Evolutionary conservation across 2,888 invertebrate species (phyloP), one percentile per base, ranked within the genome.

Genomic region (Acleris literana): DNA sequence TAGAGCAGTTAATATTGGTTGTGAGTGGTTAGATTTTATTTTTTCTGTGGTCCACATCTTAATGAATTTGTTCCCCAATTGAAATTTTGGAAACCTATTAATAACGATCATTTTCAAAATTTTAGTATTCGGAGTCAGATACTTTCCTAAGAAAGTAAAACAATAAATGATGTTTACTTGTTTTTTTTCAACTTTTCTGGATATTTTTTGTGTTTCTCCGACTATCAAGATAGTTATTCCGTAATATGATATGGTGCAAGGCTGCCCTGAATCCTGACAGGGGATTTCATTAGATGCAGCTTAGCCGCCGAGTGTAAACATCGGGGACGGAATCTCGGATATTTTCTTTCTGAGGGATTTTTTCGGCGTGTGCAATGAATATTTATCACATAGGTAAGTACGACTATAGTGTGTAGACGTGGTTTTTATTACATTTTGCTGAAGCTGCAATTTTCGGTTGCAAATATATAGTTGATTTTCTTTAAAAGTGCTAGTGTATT

Each of bases 201-300:
- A 33, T 9, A 33, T 33, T 9, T 33, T 33, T 9, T 25, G 33
- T 20, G 6, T 18, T 58, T 59, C 25, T 16, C 7, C 53, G 64
- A 70, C 71, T 77, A 84, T 79, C 85, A 89, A 88, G 72, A 81
- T 57, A 20, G 39, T 49, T 56, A 56, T 20, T 62, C 73, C 75
- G 69, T 63, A 71, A 73, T 84, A 83, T 72, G 76, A 83, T 79
- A 78, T 74, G 82, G 84, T 90, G 90, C 89, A 91, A 82, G 87
- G 81, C 83, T 87, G 86, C 84, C 80, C 85, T 88, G 90, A 89
- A 86, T 84, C 81, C 85, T 88, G 90, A 90, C 91, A 90, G 88
- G 85, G 87, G 90, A 90, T 91, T 92, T 92, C 92, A 92, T 92
- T 92, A 92, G 92, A 89, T 91, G 91, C 91, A 92, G 92, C 92